A percentile compares a stretch with the other conserved stretches of the same genome.
These are phyloP conservation scores for Perizoma affinitatum DNA, from an alignment of 2,888 invertebrate species.

Conservation along the genomic window DNA sequence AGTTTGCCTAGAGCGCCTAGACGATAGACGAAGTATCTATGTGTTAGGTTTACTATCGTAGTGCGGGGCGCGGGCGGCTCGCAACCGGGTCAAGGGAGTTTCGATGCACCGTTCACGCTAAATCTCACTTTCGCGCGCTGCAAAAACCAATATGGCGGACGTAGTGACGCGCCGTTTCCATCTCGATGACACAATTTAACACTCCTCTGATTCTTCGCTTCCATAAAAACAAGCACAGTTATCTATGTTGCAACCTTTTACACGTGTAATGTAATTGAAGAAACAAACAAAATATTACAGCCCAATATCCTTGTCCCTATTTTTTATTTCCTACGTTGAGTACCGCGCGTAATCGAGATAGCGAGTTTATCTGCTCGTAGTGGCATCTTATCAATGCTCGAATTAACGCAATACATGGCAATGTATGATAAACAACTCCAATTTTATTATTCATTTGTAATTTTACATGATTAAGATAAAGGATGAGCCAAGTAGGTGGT, in stretches of 20 bases:
- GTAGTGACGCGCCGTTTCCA: slow-evolving; percentile 68
- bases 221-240: slow-evolving; percentile 38
- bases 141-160: slow-evolving; percentile 74
- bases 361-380: slow-evolving; percentile 62
- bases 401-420: slow-evolving; percentile 66
- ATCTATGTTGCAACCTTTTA: slow-evolving; percentile 64
- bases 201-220: slow-evolving; percentile 35
- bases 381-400: slow-evolving; percentile 70
- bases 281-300: slow-evolving; percentile 67
- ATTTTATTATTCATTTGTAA: slow-evolving; percentile 59
- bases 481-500: slow-evolving; percentile 25
- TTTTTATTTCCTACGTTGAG: slow-evolving; percentile 75
- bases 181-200: slow-evolving; percentile 65
- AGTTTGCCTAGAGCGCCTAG: slow-evolving; percentile 52
- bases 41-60: slow-evolving; percentile 69
- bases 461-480: slow-evolving; percentile 54
- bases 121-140: slow-evolving; percentile 84
- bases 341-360: slow-evolving; percentile 74
- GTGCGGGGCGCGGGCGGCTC: slow-evolving; percentile 54
- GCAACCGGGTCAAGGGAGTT: slow-evolving; percentile 81
- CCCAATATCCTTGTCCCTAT: slow-evolving; percentile 79
- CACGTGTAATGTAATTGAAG: slow-evolving; percentile 71
- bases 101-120: slow-evolving; percentile 82
- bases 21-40: slow-evolving; percentile 52
- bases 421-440: slow-evolving; percentile 55